phyloP scores from a whole-genome alignment of 2,797 vertebrate genomes.

The Coregonus suidteri region DNA sequence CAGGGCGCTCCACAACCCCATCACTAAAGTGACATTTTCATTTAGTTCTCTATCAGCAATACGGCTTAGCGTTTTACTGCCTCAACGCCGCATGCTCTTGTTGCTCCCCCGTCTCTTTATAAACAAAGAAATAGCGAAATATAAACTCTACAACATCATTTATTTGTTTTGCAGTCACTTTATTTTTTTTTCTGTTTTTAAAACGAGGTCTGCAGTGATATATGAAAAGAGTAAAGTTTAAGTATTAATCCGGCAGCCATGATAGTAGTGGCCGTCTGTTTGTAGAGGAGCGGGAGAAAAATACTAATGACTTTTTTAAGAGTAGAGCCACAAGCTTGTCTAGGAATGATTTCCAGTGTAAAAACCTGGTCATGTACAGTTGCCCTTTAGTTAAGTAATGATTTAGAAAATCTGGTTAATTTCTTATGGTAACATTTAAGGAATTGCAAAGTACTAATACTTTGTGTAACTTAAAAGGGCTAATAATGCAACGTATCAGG shows the following conservation, averaged over 20 bases:
- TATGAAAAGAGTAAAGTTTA: not conserved
- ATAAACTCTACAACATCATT: not conserved
- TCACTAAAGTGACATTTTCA: constrained; percentile 33
- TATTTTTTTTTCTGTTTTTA: not conserved
- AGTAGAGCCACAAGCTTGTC: no score
- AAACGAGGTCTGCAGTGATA: not conserved
- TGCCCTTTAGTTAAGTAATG: no score
- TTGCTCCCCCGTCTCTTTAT: not conserved
- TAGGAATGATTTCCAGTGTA: no score
- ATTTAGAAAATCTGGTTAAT: no score
- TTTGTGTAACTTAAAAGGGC: no score
- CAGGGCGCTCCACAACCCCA: constrained; percentile 12
- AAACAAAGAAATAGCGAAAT: not conserved
- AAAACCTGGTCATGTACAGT: no score
- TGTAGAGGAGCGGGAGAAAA: not conserved
- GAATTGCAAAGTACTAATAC: no score
- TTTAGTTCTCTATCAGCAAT: constrained; percentile 27
- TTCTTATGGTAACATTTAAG: no score
- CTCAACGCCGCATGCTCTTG: not conserved
- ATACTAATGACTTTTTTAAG: not conserved
- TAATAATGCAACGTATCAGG: no score
- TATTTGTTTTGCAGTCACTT: not conserved
- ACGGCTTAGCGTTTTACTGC: constrained; percentile 7
- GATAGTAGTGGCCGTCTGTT: not conserved
- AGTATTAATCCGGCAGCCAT: not conserved